Evolutionary conservation across 2,113 vertebrate genomes (phyloP), one percentile per base, ranked within the genome.

Genomic region (Zosterops pallidus): DNA sequence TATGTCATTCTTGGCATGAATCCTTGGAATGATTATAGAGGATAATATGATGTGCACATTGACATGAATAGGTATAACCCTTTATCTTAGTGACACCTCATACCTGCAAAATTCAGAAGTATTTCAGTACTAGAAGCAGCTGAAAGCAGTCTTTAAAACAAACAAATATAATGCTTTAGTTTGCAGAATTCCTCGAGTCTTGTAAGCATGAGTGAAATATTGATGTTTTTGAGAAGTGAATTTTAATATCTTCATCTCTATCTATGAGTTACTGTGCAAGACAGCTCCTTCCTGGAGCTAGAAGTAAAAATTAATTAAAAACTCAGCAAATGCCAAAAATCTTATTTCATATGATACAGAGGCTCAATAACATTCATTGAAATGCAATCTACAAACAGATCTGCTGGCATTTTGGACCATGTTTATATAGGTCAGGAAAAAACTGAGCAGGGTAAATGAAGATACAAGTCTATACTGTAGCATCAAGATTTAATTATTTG

Each of bases 221-320:
- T 63, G 78, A 49, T 92, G 33, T 5, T 89, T 89, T 78, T 74
- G 55, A 57, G 37, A 85, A 84, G 25, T 33, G 47, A 75, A 12
- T 92, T 95, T 83, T 65, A 90, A 63, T 56, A 87, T 85, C 71
- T 92, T 94, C 29, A 82, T 77, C 35, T 81, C 41, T 69, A 5
- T 47, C 41, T 87, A 12, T 76, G 50, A 89, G 67, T 82, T 94
- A 65, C 79, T 81, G 50, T 47, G 44, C 24, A 72, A 79, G 84
- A 86, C 19, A 86, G 17, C 15, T 79, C 25, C 47, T 79, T 89
- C 72, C 68, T 76, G 55, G 67, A 96, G 56, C 64, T 89, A 55
- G 42, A 83, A 89, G 75, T 94, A 83, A 92, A 90, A 90, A 79
- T 35, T 8, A 88, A 95, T 82, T 84, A 90, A 92, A 89, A 95